A percentile compares a stretch with the other conserved stretches of the same genome.
Conservation (phyloP, 2,113 vertebrate genomes). For the Apus apus region DNA sequence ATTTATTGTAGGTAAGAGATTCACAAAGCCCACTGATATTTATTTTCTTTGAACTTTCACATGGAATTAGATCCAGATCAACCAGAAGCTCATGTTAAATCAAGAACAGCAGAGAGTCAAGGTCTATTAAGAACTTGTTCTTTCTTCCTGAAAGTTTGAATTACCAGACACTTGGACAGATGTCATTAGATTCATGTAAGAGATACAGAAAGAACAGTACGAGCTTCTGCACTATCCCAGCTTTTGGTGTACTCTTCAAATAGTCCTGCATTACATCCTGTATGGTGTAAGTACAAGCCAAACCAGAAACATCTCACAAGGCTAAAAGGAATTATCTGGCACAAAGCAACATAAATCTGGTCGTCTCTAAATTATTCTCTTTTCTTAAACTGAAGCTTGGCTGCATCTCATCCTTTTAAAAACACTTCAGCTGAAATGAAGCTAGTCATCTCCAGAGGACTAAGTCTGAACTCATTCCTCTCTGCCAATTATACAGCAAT, state of each 20-base stretch:
- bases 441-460: not conserved
- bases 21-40: not conserved
- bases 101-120: not conserved
- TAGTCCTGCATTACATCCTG: not conserved
- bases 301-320: not conserved
- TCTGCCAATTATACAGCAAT: not conserved
- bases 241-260: not conserved
- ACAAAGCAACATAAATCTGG: not conserved
- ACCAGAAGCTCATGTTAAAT: not conserved
- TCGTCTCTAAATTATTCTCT: not conserved
- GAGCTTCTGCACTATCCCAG: not conserved
- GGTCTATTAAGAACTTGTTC: not conserved
- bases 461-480: not conserved
- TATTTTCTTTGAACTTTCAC: slow-evolving; percentile 13
- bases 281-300: not conserved
- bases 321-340: not conserved
- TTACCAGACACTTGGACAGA: not conserved
- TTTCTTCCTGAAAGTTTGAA: not conserved
- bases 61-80: not conserved
- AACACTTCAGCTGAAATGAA: not conserved
- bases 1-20: not conserved
- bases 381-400: not conserved
- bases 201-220: not conserved
- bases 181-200: not conserved
- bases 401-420: not conserved